Evolutionary conservation across 2,113 vertebrate species (phyloP), one percentile per base, ranked within the genome.

Genomic region (Typhlomys cinereus): DNA sequence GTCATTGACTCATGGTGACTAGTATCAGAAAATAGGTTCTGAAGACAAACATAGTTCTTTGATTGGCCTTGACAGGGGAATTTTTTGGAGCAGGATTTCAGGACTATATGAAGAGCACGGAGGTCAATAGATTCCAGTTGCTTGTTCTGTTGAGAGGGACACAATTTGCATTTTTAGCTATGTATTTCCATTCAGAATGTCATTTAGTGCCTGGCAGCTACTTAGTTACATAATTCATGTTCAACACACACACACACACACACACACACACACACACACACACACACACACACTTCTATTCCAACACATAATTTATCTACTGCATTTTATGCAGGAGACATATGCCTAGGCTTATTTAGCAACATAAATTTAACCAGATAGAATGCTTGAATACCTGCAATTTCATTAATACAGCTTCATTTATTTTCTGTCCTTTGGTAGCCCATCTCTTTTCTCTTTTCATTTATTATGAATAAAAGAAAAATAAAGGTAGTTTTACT

Each of bases 361-460:
- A 20, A 12, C 3, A n/a, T 36, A 81, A 80, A 75, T 34, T 82
- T 61, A 69, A 59, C 3, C 36, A 79, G 90, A 52, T 18, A 18
- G 6, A 54, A 25, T 74, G 82, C 66, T 74, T 34, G 44, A 88
- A 34, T 88, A 18, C 50, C 21, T 69, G 34, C 29, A 41, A 4
- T 88, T 69, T 67, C 8, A 20, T 78, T 84, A 88, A 85, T 90
- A 90, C 50, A 54, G 29, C 10, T 66, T 79, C 34, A 70, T 62
- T 48, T 54, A 82, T 61, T 78, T 1, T 52, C 34, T 88, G 0
- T 46, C 34, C 87, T 48, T 1, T 0, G 34, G 29, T 25, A 76
- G 59, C 0, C 0, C 0, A 7, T 9, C 9, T 21, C 29, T 34
- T 8, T 64, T 15, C 21, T 36, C 1, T 36, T 67, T 91, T 20